A percentile compares a stretch with the other conserved stretches of the same genome.
phyloP scores from a whole-genome alignment of 2,888 invertebrate species.

The Pollenia labialis region DNA sequence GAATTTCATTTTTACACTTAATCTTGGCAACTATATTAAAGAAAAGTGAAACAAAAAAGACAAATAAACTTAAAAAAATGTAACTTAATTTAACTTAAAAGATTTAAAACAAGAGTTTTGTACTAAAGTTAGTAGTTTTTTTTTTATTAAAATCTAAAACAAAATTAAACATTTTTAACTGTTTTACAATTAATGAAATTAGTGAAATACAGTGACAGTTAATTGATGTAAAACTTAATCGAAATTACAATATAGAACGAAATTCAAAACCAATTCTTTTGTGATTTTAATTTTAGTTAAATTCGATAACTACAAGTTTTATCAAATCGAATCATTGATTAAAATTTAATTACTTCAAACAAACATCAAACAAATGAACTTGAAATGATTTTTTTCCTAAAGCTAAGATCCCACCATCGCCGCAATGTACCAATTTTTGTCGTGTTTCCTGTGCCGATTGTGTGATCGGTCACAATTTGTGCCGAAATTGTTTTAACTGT shows the following conservation, averaged over 20 bases:
- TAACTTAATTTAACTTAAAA: not conserved
- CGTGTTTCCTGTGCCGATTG: too few relatives aligned
- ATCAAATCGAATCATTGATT: not conserved
- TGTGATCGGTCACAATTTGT: too few relatives aligned
- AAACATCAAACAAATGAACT: constrained; percentile 18
- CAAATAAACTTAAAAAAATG: not conserved
- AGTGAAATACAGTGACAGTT: constrained; percentile 18
- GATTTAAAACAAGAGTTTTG: not conserved
- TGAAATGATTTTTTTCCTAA: not conserved
- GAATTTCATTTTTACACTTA: constrained; percentile 25
- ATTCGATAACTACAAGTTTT: not conserved
- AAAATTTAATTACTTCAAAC: constrained; percentile 28
- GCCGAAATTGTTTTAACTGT: too few relatives aligned
- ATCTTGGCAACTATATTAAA: not conserved
- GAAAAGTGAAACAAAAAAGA: not conserved
- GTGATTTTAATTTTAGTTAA: not conserved
- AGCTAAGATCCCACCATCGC: too few relatives aligned
- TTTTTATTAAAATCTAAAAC: not conserved
- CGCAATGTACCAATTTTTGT: too few relatives aligned
- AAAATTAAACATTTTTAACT: not conserved
- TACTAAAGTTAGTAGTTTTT: constrained; percentile 19
- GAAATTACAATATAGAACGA: constrained; percentile 79
- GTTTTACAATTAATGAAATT: constrained; percentile 8
- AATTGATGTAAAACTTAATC: not conserved
- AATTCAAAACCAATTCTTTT: constrained; percentile 78